phyloP scores from a whole-genome alignment of 1,140 invertebrate species.

The Hypsibius dujardini region DNA sequence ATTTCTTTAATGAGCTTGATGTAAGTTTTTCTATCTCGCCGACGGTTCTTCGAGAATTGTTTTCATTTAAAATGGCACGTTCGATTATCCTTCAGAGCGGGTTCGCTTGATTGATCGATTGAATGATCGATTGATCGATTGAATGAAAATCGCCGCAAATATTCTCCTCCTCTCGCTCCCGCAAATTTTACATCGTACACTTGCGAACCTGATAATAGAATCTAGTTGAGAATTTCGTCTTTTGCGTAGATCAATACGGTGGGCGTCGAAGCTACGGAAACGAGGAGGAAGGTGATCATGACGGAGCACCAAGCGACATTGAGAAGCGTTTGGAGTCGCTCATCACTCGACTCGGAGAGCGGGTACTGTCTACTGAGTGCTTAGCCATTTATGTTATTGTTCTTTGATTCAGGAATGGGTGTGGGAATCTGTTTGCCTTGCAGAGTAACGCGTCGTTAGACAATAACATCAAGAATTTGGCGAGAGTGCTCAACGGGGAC shows the following conservation, averaged over 20 bases:
- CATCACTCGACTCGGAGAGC: slow-evolving; percentile 81
- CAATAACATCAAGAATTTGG: slow-evolving; percentile 83
- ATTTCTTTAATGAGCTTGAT: no score
- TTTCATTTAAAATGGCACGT: no score
- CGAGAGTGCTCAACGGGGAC: slow-evolving; percentile 82
- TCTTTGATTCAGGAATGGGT: background rate
- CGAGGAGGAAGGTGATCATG: background rate
- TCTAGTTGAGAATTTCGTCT: no score
- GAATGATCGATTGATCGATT: no score
- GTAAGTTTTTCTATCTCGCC: no score
- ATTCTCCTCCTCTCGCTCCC: no score
- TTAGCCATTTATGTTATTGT: background rate
- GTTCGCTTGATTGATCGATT: no score
- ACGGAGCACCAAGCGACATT: slow-evolving; percentile 48
- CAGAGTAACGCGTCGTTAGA: slow-evolving; percentile 84
- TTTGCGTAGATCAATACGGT: background rate
- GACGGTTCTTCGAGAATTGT: no score
- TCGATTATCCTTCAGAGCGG: no score
- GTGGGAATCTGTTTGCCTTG: slow-evolving; percentile 23
- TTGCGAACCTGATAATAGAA: no score
- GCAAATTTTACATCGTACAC: no score
- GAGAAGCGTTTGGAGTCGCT: slow-evolving; percentile 84
- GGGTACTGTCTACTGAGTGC: slow-evolving; percentile 33
- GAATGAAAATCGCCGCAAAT: no score
- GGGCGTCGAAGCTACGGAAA: background rate